These are phyloP conservation scores for Pterocles orientalis DNA, from an alignment of 2,113 vertebrate species.

Conservation along the genomic window DNA sequence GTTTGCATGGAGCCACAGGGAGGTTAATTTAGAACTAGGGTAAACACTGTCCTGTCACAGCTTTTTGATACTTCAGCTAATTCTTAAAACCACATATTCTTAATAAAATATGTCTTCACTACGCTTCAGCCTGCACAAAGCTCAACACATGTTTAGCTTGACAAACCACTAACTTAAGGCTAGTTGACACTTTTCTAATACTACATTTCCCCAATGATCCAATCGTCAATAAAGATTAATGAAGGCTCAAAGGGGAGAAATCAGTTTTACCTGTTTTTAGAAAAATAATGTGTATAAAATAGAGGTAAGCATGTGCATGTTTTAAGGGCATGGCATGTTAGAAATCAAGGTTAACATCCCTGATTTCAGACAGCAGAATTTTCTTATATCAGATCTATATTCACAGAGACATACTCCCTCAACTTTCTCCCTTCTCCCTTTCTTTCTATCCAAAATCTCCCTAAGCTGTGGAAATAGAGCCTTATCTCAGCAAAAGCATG, in stretches of 20 bases:
- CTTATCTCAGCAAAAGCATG: neutral
- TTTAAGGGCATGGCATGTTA: neutral
- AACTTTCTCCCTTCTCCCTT: neutral
- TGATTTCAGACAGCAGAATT: neutral
- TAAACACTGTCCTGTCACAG: neutral
- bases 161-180: neutral
- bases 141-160: neutral
- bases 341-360: neutral
- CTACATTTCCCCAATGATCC: neutral
- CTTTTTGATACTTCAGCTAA: neutral
- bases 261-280: neutral
- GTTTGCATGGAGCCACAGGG: neutral
- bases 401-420: neutral
- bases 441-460: neutral
- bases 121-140: neutral
- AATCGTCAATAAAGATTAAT: neutral
- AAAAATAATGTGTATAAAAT: neutral
- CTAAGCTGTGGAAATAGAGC: neutral
- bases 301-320: neutral
- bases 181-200: neutral
- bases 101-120: neutral
- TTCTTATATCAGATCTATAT: neutral
- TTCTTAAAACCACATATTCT: neutral
- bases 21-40: neutral
- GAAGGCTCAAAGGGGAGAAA: neutral